phyloP scores from a whole-genome alignment of 2,113 vertebrate genomes.

The Gymnobelideus leadbeateri region DNA sequence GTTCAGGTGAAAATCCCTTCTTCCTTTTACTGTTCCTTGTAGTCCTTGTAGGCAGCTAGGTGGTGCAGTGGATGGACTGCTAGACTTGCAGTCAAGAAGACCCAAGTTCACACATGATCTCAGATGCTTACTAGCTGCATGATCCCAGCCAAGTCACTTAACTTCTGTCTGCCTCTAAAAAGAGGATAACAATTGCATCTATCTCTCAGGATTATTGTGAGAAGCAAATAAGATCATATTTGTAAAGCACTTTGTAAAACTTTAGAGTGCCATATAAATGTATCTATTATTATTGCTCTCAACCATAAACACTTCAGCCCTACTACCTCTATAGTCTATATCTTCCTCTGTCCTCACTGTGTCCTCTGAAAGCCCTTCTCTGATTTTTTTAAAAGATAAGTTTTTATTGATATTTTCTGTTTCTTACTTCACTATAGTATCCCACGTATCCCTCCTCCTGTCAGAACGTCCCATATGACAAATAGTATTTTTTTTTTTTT shows the following conservation, averaged over 20 bases:
- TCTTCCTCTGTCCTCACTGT: neutral
- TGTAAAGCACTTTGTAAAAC: no score
- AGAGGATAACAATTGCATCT: neutral
- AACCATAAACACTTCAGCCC: neutral
- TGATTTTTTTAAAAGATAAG: neutral
- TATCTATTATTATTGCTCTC: no score
- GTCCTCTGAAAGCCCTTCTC: neutral
- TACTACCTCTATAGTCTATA: neutral
- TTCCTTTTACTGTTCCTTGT: neutral
- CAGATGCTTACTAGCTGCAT: neutral
- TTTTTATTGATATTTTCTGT: neutral
- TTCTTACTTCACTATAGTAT: neutral
- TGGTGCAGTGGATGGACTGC: neutral
- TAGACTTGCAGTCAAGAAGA: no score
- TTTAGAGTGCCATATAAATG: no score
- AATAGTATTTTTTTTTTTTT: no score
- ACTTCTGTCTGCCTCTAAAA: neutral
- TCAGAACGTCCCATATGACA: neutral
- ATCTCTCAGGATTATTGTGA: no score
- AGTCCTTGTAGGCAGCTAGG: neutral
- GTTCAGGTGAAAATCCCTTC: neutral
- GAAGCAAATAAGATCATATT: no score
- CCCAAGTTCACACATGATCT: neutral
- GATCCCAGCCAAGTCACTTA: neutral
- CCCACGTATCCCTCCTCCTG: neutral